Evolutionary conservation across 2,113 vertebrate genomes (phyloP).

Genomic region (Polyodon spathula): DNA sequence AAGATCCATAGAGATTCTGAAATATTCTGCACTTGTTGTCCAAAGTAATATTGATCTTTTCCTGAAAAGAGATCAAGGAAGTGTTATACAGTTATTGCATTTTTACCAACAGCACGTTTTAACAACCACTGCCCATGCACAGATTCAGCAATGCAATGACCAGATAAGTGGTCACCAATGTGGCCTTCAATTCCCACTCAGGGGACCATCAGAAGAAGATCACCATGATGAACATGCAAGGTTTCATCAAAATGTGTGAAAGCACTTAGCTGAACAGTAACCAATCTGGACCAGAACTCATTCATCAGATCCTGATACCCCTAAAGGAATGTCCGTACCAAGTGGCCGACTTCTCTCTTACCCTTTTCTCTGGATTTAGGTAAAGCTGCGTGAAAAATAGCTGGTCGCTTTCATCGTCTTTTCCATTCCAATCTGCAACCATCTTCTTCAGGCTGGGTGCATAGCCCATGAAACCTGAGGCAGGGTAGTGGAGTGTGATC

Average conservation of each 20-base stretch:
- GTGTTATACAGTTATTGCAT: slow-evolving; percentile 2
- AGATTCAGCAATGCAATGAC: not conserved
- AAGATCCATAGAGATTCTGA: slow-evolving; percentile 86
- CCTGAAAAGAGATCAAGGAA: slow-evolving; percentile 49
- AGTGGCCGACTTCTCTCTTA: no score
- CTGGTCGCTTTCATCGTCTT: slow-evolving; percentile 80
- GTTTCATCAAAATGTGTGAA: no score
- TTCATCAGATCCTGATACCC: no score
- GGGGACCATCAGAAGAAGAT: no score
- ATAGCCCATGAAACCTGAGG: slow-evolving; percentile 81
- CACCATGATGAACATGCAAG: no score
- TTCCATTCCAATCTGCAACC: slow-evolving; percentile 75
- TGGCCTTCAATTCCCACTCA: no score
- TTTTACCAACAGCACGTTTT: not conserved
- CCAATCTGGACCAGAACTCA: no score
- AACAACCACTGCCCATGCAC: slow-evolving; percentile 1
- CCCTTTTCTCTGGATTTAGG: slow-evolving; percentile 75
- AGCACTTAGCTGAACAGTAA: no score
- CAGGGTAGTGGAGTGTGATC: not conserved
- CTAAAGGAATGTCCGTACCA: no score
- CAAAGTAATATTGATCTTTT: slow-evolving; percentile 78
- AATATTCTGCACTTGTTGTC: slow-evolving; percentile 88
- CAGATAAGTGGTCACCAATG: no score
- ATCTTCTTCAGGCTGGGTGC: slow-evolving; percentile 69
- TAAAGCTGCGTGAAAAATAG: slow-evolving; percentile 86